phyloP scores from a whole-genome alignment of 2,113 vertebrate species.

The Aix galericulata region DNA sequence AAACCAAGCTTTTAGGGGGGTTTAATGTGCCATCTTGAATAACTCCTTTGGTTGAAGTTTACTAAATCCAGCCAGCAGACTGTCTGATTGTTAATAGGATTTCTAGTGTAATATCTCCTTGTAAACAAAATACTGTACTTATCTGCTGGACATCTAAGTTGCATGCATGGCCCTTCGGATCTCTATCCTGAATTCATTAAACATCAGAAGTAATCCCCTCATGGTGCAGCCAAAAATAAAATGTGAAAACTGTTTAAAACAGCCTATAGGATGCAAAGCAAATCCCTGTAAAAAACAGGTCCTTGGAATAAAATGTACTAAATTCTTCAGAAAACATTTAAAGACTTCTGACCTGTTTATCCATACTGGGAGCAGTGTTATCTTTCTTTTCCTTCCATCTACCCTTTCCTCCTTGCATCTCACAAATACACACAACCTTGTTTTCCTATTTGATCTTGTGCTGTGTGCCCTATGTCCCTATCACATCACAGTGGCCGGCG shows the following conservation, averaged over 20 bases:
- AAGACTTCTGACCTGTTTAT: not conserved
- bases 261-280: not conserved
- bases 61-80: constrained; percentile 60
- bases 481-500: not conserved
- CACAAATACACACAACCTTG: not conserved
- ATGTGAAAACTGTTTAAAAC: constrained; percentile 10
- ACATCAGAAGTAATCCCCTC: constrained; percentile 19
- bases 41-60: constrained; percentile 41
- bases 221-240: constrained; percentile 2
- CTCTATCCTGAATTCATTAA: constrained; percentile 36
- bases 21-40: constrained; percentile 37
- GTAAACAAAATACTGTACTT: constrained; percentile 65
- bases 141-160: constrained; percentile 56
- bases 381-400: not conserved
- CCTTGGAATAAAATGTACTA: not conserved
- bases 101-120: constrained; percentile 62
- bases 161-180: not conserved
- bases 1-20: not conserved
- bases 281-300: not conserved
- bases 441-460: not conserved
- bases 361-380: not conserved
- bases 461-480: rapidly evolving
- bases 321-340: not conserved
- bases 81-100: constrained; percentile 68
- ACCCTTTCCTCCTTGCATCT: not conserved